A percentile compares a stretch with the other conserved stretches of the same genome.
These are phyloP conservation scores for Chymomyza amoena DNA, from an alignment of 2,888 invertebrate species.

Conservation along the genomic window DNA sequence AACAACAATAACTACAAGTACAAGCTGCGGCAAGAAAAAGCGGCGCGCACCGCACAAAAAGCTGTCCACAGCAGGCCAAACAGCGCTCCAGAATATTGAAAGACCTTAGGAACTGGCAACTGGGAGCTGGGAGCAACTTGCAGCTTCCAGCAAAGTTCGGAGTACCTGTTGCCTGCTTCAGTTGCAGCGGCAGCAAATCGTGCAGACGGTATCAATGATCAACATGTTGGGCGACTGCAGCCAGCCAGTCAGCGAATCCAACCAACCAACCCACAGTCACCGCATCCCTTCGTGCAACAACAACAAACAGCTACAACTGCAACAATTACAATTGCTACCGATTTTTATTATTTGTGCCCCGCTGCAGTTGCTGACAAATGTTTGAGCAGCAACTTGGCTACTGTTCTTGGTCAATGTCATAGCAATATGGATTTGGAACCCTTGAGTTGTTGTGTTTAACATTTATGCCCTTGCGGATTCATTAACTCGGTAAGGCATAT, in stretches of 20 bases:
- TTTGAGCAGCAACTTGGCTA: conserved; percentile 32
- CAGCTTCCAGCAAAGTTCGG: background rate
- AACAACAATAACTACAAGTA: conserved; percentile 34
- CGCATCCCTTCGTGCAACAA: conserved; percentile 56
- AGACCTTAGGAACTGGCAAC: background rate
- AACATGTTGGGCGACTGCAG: conserved; percentile 49
- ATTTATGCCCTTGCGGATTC: background rate
- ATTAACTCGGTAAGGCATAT: background rate
- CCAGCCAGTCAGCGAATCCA: conserved; percentile 32
- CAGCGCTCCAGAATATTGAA: background rate
- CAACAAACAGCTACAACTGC: conserved; percentile 28
- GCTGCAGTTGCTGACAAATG: conserved; percentile 45
- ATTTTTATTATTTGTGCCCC: conserved; percentile 63
- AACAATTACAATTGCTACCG: conserved; percentile 72
- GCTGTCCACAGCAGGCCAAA: background rate
- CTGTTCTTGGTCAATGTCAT: conserved; percentile 7
- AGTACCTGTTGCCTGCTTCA: conserved; percentile 49
- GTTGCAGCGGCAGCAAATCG: conserved; percentile 50
- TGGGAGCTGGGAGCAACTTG: background rate
- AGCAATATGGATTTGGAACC: background rate
- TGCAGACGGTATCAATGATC: conserved; percentile 68
- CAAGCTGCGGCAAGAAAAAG: conserved; percentile 3
- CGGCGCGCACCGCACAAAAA: background rate
- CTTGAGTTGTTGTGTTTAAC: background rate
- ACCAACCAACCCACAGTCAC: conserved; percentile 25